A percentile compares a stretch with the other conserved stretches of the same genome.
These are phyloP conservation scores for Puffinus mauretanicus DNA, from an alignment of 2,113 vertebrate genomes.

Conservation along the genomic window DNA sequence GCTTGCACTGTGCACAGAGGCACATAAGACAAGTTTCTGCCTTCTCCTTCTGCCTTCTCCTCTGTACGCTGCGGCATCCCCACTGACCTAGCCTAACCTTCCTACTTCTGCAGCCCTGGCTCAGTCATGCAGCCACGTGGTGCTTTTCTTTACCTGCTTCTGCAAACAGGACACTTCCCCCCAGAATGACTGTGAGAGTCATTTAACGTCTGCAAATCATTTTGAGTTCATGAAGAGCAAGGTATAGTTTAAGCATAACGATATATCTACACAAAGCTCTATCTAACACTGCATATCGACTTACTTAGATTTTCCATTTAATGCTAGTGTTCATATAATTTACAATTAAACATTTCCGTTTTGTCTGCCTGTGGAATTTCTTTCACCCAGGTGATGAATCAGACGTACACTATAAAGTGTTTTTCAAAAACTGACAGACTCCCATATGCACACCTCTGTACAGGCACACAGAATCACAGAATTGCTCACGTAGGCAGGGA, in stretches of 20 bases:
- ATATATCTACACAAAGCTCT: neutral
- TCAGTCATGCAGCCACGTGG: neutral
- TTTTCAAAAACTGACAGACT: neutral
- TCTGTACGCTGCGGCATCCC: fast-evolving
- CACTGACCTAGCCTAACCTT: neutral
- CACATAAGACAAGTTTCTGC: neutral
- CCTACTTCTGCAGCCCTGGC: neutral
- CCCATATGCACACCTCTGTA: neutral
- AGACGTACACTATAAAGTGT: neutral
- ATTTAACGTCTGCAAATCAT: neutral
- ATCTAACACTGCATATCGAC: neutral
- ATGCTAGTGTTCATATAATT: neutral
- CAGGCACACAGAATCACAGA: neutral
- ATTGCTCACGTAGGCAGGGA: neutral
- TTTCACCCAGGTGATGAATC: neutral
- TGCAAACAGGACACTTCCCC: neutral
- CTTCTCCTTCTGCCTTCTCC: neutral
- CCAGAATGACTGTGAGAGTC: neutral
- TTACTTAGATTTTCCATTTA: neutral
- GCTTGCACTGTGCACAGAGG: neutral
- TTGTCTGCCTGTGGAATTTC: neutral
- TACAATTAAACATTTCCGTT: neutral
- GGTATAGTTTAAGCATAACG: neutral
- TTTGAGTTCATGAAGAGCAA: neutral
- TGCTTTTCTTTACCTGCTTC: neutral